Evolutionary conservation across 2,888 invertebrate genomes (phyloP).

Genomic region (Acleris literana): DNA sequence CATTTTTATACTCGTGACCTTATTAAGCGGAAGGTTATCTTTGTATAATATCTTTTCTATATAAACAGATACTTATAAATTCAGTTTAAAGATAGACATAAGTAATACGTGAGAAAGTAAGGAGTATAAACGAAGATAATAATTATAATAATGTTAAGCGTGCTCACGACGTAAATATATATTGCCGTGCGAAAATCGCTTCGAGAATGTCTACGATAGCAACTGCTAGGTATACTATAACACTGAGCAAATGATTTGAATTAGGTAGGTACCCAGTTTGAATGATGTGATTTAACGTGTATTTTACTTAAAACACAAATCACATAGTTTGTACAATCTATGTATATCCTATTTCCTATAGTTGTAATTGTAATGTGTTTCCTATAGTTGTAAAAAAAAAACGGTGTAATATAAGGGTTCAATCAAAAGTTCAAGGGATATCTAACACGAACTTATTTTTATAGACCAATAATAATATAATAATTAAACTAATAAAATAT

Average conservation of each 20-base stretch:
- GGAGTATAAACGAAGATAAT: slow-evolving; percentile 13
- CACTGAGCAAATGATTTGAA: not conserved
- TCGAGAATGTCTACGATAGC: not conserved
- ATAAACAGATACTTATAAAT: not conserved
- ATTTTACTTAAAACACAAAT: too few species aligned
- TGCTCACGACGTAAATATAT: slow-evolving; percentile 26
- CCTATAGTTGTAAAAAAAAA: too few species aligned
- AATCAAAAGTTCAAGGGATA: too few species aligned
- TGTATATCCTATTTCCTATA: too few species aligned
- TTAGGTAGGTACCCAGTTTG: not conserved
- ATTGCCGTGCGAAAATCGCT: slow-evolving; percentile 15
- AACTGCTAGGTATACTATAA: not conserved
- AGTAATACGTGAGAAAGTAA: slow-evolving; percentile 28
- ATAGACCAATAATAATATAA: too few species aligned
- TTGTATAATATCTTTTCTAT: not conserved
- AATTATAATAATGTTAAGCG: slow-evolving; percentile 24
- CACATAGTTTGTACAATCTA: too few species aligned
- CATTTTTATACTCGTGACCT: slow-evolving; percentile 1
- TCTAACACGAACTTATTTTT: too few species aligned
- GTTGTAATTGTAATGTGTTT: too few species aligned
- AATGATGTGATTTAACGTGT: too few species aligned
- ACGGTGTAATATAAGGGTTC: too few species aligned
- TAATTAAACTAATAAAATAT: too few species aligned
- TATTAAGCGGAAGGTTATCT: not conserved
- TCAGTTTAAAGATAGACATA: too few species aligned